Percentiles rank a stretch among this genome's conserved stretches.
phyloP scores from a whole-genome alignment of 2,888 invertebrate genomes.

The Sussaba pulchella region DNA sequence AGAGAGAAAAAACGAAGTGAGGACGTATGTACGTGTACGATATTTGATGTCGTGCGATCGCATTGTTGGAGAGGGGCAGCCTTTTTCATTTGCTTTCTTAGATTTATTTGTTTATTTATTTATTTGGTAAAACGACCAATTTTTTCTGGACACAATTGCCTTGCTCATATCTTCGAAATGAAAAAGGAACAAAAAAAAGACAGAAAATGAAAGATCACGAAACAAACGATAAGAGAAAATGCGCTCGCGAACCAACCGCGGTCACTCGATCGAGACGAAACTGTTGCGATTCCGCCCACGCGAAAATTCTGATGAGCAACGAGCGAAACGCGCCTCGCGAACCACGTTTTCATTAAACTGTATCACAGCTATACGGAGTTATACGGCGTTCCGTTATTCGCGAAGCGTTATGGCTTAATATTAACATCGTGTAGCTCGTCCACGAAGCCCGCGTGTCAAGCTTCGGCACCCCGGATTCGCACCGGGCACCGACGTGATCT shows the following conservation, averaged over 20 bases:
- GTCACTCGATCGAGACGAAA: slow-evolving; percentile 63
- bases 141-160: too few relatives aligned
- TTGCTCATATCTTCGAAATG: too few relatives aligned
- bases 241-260: background rate
- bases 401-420: slow-evolving; percentile 24
- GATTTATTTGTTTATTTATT: too few relatives aligned
- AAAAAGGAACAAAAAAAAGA: too few relatives aligned
- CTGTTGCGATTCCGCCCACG: slow-evolving; percentile 76
- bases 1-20: background rate
- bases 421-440: slow-evolving; percentile 11
- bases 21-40: too few relatives aligned
- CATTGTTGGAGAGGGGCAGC: too few relatives aligned
- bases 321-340: slow-evolving; percentile 72
- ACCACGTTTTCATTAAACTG: slow-evolving; percentile 55
- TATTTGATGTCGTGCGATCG: too few relatives aligned
- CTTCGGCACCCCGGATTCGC: slow-evolving; percentile 67
- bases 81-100: too few relatives aligned
- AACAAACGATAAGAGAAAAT: too few relatives aligned
- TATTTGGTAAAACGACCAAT: too few relatives aligned
- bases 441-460: slow-evolving; percentile 58
- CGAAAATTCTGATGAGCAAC: slow-evolving; percentile 76
- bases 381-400: background rate
- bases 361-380: background rate
- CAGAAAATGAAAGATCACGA: too few relatives aligned
- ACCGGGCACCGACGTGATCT: slow-evolving; percentile 61